phyloP scores from a whole-genome alignment of 2,888 invertebrate species.

The Sphaerophoria rueppellii region DNA sequence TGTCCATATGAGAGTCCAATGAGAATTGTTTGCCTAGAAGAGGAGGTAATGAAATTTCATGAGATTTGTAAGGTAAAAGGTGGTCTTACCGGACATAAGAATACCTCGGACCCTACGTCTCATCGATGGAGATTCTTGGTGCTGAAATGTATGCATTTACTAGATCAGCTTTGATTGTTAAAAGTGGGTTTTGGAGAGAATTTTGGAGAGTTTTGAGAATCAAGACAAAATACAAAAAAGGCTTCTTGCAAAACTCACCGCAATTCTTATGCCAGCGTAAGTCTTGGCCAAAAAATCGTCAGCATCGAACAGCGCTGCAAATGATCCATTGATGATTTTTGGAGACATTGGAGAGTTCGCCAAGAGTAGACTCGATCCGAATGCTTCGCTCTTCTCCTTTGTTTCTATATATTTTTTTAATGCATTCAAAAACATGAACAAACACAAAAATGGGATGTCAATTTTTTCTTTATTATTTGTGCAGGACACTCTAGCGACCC shows the following conservation, averaged over 20 bases:
- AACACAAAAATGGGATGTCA: conserved; percentile 23
- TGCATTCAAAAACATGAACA: conserved; percentile 29
- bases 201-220: neutral
- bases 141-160: conserved; percentile 74
- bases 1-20: conserved; percentile 94
- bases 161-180: neutral
- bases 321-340: conserved; percentile 97
- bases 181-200: no score
- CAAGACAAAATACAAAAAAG: conserved; percentile 20
- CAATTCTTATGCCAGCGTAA: conserved; percentile 81
- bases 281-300: conserved; percentile 82
- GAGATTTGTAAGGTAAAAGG: neutral
- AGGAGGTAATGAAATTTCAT: neutral
- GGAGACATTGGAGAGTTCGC: conserved; percentile 98
- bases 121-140: conserved; percentile 86
- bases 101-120: conserved; percentile 93
- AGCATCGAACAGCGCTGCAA: conserved; percentile 93
- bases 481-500: conserved; percentile 3
- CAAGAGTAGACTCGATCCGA: conserved; percentile 95
- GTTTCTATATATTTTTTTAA: conserved; percentile 85
- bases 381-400: conserved; percentile 91
- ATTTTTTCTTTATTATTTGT: neutral
- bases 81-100: conserved; percentile 88
- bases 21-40: conserved; percentile 89
- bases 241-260: conserved; percentile 76